A percentile compares a stretch with the other conserved stretches of the same genome.
phyloP scores from a whole-genome alignment of 2,113 vertebrate genomes.

The Anoplopoma fimbria region DNA sequence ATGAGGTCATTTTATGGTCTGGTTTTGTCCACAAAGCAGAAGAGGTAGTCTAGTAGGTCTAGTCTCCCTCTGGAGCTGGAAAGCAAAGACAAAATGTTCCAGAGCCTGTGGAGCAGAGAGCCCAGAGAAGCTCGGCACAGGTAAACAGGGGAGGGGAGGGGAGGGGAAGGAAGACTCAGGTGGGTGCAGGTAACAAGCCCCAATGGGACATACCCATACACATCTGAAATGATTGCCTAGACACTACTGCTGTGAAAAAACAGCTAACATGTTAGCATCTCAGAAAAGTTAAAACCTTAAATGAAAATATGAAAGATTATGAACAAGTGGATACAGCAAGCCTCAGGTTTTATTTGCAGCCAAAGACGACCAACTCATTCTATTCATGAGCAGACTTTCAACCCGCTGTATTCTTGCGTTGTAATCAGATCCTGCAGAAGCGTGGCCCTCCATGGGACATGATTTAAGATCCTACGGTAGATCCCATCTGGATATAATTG shows the following conservation, averaged over 20 bases:
- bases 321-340: not conserved
- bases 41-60: not conserved
- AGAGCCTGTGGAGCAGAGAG: constrained; percentile 41
- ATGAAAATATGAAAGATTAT: not conserved
- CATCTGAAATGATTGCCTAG: constrained; percentile 55
- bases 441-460: not conserved
- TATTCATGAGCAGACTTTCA: not conserved
- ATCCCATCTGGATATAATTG: constrained; percentile 34
- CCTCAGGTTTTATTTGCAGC: not conserved
- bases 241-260: constrained; percentile 21
- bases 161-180: constrained; percentile 70
- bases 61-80: constrained; percentile 41
- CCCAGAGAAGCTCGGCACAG: constrained; percentile 53
- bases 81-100: constrained; percentile 77
- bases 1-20: constrained; percentile 3
- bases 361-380: not conserved
- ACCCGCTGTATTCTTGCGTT: not conserved
- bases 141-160: constrained; percentile 71
- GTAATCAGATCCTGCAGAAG: constrained; percentile 16
- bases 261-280: constrained; percentile 27
- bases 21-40: not conserved
- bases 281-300: not conserved
- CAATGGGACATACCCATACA: constrained; percentile 72
- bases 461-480: constrained; percentile 4
- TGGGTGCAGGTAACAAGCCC: constrained; percentile 83